Conservation (phyloP, 2,113 vertebrate species). For the Callaeas wilsoni region DNA sequence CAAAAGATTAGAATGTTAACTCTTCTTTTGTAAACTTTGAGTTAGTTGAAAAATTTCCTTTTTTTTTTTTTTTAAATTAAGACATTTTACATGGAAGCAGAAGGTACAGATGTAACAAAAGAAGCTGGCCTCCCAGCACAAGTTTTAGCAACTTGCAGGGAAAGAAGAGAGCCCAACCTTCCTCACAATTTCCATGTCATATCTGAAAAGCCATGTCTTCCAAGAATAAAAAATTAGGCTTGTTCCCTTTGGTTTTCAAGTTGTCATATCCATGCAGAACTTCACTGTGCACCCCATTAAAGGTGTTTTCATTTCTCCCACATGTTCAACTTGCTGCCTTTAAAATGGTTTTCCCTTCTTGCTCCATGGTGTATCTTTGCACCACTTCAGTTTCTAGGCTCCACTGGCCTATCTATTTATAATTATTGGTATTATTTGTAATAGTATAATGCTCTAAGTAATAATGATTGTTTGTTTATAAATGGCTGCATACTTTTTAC, state of each 20-base stretch:
- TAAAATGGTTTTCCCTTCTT: neutral
- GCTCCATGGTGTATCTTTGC: neutral
- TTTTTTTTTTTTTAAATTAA: neutral
- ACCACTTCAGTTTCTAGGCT: neutral
- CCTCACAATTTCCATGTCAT: neutral
- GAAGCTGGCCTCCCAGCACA: neutral
- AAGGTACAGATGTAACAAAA: neutral
- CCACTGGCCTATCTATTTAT: neutral
- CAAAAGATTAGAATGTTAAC: neutral
- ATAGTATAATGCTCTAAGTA: neutral
- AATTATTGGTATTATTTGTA: neutral
- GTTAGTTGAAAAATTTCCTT: neutral
- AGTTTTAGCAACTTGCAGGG: neutral
- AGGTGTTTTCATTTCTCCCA: neutral
- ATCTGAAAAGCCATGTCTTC: neutral
- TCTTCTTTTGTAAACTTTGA: neutral
- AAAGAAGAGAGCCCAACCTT: neutral
- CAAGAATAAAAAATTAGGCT: neutral
- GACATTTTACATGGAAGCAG: neutral
- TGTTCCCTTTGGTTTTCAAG: neutral
- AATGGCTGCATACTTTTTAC: neutral
- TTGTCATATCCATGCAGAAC: neutral
- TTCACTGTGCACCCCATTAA: neutral
- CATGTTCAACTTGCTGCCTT: neutral
- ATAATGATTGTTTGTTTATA: neutral